phyloP scores from a whole-genome alignment of 2,888 invertebrate species.

The Tenodera sinensis region DNA sequence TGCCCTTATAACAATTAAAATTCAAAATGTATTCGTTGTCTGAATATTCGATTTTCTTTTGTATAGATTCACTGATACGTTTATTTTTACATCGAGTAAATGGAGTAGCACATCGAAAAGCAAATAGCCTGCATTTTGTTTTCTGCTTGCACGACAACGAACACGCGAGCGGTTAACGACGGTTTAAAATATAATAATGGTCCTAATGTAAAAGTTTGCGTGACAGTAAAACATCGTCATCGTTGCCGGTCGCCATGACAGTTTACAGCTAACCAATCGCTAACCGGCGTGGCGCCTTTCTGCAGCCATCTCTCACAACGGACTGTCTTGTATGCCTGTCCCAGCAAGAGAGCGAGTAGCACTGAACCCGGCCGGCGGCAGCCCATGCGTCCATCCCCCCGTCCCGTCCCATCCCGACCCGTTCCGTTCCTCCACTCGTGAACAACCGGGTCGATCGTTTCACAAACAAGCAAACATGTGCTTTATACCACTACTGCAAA shows the following conservation, averaged over 20 bases:
- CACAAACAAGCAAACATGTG: not conserved
- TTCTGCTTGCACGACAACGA: not conserved
- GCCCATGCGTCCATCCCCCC: not conserved
- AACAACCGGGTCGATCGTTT: not conserved
- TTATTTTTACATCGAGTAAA: not conserved
- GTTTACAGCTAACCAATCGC: slow-evolving; percentile 12
- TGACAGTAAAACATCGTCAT: not conserved
- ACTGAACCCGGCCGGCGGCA: not conserved
- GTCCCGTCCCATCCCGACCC: too few relatives aligned
- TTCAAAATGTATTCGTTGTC: slow-evolving; percentile 2
- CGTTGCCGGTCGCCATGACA: slow-evolving; percentile 11
- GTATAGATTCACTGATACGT: not conserved
- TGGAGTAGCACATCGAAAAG: not conserved
- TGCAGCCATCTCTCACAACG: slow-evolving; percentile 14
- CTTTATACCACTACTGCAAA: too few relatives aligned
- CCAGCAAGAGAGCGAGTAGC: not conserved
- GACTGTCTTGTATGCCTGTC: not conserved
- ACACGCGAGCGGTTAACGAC: not conserved
- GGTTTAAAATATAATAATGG: not conserved
- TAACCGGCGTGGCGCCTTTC: slow-evolving; percentile 2
- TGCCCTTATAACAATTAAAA: not conserved
- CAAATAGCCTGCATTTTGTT: not conserved
- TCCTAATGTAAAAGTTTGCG: not conserved
- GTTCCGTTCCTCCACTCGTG: too few relatives aligned
- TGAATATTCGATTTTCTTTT: not conserved